A percentile compares a stretch with the other conserved stretches of the same genome.
These are phyloP conservation scores for Anadara kagoshimensis DNA, from an alignment of 1,140 invertebrate genomes.

Conservation along the genomic window DNA sequence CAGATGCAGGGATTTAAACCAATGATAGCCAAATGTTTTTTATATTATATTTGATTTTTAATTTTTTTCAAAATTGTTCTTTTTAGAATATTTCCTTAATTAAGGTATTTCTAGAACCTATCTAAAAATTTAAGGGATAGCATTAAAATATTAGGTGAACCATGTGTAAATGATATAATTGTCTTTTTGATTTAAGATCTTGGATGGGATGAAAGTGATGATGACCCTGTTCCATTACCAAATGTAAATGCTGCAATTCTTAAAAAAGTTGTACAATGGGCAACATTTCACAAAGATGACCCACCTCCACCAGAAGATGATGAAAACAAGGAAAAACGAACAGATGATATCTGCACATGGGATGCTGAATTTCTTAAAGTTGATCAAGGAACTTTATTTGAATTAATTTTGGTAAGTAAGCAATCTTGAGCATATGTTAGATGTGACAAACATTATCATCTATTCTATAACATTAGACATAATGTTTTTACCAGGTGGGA, in stretches of 20 bases:
- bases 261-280: constrained; percentile 96
- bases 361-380: constrained; percentile 97
- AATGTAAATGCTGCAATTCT: constrained; percentile 99
- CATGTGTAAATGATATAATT: neutral
- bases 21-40: neutral
- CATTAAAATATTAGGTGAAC: neutral
- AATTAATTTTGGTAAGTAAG: constrained; percentile 83
- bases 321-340: constrained; percentile 98
- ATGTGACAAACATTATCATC: too few species aligned
- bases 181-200: constrained; percentile 68
- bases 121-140: neutral
- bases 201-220: constrained; percentile 77
- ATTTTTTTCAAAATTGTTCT: neutral
- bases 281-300: constrained; percentile 86
- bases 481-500: too few species aligned
- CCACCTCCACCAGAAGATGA: constrained; percentile 94
- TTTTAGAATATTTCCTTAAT: neutral
- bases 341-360: constrained; percentile 99
- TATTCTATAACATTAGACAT: too few species aligned
- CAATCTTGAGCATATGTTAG: too few species aligned
- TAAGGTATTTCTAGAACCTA: neutral
- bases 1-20: too few species aligned
- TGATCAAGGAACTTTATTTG: constrained; percentile 97
- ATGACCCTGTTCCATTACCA: constrained; percentile 95
- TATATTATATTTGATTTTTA: neutral